Percentiles rank a stretch among this genome's conserved stretches.
Evolutionary conservation across 2,888 invertebrate genomes (phyloP).

Genomic region (Hofmannophila pseudospretella): DNA sequence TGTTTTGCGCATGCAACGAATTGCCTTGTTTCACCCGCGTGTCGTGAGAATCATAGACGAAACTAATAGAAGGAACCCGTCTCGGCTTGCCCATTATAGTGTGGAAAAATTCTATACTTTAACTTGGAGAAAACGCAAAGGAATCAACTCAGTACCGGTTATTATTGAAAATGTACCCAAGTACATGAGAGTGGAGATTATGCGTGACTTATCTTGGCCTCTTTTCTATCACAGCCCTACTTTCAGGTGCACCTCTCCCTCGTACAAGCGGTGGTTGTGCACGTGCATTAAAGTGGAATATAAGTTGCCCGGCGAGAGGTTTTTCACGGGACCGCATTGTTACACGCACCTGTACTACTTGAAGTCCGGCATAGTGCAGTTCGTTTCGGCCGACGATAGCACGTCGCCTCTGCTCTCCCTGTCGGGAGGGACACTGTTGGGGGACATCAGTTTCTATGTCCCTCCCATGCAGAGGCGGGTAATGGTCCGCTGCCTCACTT

Average conservation of each 20-base stretch:
- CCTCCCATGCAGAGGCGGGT: conserved; percentile 6
- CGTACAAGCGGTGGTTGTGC: conserved; percentile 7
- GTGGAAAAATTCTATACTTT: conserved; percentile 45
- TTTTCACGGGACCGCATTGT: conserved; percentile 7
- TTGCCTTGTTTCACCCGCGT: conserved; percentile 32
- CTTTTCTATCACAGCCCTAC: conserved; percentile 12
- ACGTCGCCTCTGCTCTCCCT: conserved; percentile 5
- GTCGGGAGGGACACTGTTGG: conserved; percentile 6
- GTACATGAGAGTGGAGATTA: conserved; percentile 5
- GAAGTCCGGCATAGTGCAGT: conserved; percentile 7
- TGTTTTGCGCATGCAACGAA: conserved; percentile 31
- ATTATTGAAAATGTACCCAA: conserved; percentile 3
- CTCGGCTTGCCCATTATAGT: conserved; percentile 26
- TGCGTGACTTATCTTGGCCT: conserved; percentile 7
- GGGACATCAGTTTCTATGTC: conserved; percentile 9
- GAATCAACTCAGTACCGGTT: conserved; percentile 1
- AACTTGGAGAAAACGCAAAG: conserved; percentile 45
- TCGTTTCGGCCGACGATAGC: conserved; percentile 7
- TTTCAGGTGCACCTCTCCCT: conserved; percentile 4
- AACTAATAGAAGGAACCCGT: conserved; percentile 44
- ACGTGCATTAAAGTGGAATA: neutral
- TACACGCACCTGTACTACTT: conserved; percentile 8
- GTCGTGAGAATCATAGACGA: conserved; percentile 42
- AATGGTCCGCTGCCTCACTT: conserved; percentile 5
- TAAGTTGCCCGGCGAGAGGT: conserved; percentile 6